Conservation (phyloP, 2,888 invertebrate species). For the Zonitis immaculata region DNA sequence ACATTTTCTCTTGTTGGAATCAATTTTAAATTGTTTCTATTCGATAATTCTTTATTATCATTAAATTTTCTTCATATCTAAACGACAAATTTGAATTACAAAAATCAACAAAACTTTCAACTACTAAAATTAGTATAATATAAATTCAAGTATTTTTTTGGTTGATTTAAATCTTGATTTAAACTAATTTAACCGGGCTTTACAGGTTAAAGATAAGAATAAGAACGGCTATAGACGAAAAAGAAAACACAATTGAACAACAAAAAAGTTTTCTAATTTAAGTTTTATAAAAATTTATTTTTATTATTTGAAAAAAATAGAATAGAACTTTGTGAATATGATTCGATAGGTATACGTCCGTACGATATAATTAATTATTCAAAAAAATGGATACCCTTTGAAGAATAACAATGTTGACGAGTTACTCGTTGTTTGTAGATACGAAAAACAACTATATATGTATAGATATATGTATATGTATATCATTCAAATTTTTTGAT, state of each 20-base stretch:
- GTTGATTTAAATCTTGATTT: background rate
- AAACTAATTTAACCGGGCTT: background rate
- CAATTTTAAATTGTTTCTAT: background rate
- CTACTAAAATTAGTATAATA: background rate
- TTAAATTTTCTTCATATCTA: too few species aligned
- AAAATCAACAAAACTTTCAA: background rate
- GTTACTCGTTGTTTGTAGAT: too few species aligned
- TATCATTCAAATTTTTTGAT: too few species aligned
- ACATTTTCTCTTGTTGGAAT: background rate
- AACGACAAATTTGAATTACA: background rate
- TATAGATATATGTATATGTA: too few species aligned
- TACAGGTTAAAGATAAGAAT: background rate
- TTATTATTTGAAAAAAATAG: background rate
- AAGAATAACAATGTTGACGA: constrained; percentile 9
- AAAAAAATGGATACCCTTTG: background rate
- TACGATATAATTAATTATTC: too few species aligned
- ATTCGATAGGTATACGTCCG: too few species aligned
- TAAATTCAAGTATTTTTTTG: background rate
- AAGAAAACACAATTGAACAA: background rate
- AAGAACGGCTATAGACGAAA: background rate
- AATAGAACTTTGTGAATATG: too few species aligned
- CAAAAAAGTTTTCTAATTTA: constrained; percentile 14
- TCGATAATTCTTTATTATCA: background rate
- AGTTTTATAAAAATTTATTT: constrained; percentile 4
- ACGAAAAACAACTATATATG: too few species aligned